Conservation (phyloP, 2,113 vertebrate species). For the Meriones unguiculatus region DNA sequence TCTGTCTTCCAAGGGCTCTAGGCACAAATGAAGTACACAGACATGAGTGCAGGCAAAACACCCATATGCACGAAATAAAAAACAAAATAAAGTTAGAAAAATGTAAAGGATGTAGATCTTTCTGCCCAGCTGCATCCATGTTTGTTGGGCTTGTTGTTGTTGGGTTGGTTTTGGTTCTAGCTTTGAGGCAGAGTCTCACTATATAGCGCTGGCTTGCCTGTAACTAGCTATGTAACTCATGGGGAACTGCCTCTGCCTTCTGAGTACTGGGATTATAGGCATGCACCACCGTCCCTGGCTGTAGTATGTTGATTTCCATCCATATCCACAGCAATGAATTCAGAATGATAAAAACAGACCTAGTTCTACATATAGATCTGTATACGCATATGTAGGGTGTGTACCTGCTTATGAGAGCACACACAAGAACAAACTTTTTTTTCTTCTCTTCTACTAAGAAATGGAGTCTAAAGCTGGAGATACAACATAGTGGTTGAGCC, state of each 20-base stretch:
- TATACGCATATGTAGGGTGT: not conserved
- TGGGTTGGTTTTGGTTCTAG: not conserved
- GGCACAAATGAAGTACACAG: not conserved
- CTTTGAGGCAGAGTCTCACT: not conserved
- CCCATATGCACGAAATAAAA: not conserved
- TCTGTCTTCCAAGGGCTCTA: not conserved
- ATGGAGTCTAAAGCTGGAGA: not conserved
- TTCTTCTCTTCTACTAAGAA: not conserved
- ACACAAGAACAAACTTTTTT: not conserved
- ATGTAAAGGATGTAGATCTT: not conserved
- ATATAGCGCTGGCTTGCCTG: not conserved
- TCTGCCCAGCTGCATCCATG: not conserved
- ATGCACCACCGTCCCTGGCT: not conserved
- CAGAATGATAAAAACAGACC: not conserved
- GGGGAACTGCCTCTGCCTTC: not conserved
- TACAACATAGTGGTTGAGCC: not conserved
- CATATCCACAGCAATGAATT: not conserved
- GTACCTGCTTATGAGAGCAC: not conserved
- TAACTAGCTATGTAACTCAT: not conserved
- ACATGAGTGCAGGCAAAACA: not conserved
- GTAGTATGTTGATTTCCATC: not conserved
- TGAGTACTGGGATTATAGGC: not conserved
- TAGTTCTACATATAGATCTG: not conserved
- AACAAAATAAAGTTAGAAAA: not conserved
- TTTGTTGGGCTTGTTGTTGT: not conserved